Base-by-base conservation (phyloP, 2,888 invertebrate species). In the Lymantria dispar region DNA sequence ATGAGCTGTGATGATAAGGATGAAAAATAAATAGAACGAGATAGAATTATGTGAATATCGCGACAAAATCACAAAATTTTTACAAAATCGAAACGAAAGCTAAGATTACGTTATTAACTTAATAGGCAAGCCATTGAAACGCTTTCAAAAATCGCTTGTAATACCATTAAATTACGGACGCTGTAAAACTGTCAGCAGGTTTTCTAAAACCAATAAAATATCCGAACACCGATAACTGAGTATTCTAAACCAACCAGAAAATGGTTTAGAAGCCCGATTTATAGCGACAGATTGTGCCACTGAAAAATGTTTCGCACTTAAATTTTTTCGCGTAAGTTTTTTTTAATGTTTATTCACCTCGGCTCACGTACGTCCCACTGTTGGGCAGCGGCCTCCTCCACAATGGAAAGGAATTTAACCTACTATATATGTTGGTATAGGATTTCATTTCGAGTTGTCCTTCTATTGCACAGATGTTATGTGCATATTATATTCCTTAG, bases 131-230 rank as follows among this genome's bases (percentile, higher is more conserved):
- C 2, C 9, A 11, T 36, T 9, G 36, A 36, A 36, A 36, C 2
- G 36, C n/a, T 38, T 8, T 38, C 38, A 38, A 38, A 38, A 38
- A 3, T 38, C 38, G n/a, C 38, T 36, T 11, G 11, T n/a, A 36
- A 36, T 36, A 36, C 7, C 36, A 11, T 3, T 22, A 22, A 22
- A 22, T 43, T 45, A 54, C 41, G 51, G 36, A 41, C 49, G 31
- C 45, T 57, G 54, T 68, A 65, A 64, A 68, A 42, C 58, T 62
- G 55, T 61, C 58, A 31, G 7, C 56, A 56, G 56, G 58, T 56
- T 49, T 52, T 68, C 48, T 41, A 54, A 68, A 52, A 51, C 45
- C 66, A 50, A 60, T 64, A 68, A 64, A 64, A 58, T 53, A 52
- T 29, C 40, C 42, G 57, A 54, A 58, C 58, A 47, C 52, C 49